Evolutionary conservation across 2,113 vertebrate genomes (phyloP).

Genomic region (Lophochroa leadbeateri): DNA sequence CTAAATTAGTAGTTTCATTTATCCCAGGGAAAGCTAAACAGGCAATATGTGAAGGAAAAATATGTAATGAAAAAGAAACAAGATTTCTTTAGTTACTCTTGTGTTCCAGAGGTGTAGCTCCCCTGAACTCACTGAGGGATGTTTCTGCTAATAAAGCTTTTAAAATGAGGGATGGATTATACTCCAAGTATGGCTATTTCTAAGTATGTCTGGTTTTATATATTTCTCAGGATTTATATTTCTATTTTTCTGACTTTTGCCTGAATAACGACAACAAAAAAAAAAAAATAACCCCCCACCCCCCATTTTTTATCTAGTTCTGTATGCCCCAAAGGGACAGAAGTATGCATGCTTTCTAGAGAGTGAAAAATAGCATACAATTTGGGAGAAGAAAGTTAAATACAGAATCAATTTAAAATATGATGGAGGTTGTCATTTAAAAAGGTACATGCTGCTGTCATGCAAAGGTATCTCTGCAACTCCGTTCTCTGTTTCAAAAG

Average conservation of each 20-base stretch:
- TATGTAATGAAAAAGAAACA: background rate
- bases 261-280: background rate
- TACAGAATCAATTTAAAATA: background rate
- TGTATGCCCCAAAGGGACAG: background rate
- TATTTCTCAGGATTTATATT: conserved; percentile 48
- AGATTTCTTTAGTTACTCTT: background rate
- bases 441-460: background rate
- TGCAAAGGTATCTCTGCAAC: background rate
- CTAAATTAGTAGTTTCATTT: background rate
- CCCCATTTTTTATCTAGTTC: background rate
- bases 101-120: background rate
- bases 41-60: background rate
- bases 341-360: background rate
- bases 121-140: background rate
- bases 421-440: background rate
- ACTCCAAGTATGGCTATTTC: background rate
- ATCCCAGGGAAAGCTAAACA: background rate
- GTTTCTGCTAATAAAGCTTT: background rate
- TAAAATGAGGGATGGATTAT: background rate
- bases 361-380: background rate
- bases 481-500: background rate
- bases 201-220: conserved; percentile 13
- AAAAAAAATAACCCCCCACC: background rate
- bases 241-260: conserved; percentile 52
- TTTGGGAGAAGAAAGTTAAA: background rate